phyloP scores from a whole-genome alignment of 2,797 vertebrate genomes.

The Hapalemur alaotrensis region DNA sequence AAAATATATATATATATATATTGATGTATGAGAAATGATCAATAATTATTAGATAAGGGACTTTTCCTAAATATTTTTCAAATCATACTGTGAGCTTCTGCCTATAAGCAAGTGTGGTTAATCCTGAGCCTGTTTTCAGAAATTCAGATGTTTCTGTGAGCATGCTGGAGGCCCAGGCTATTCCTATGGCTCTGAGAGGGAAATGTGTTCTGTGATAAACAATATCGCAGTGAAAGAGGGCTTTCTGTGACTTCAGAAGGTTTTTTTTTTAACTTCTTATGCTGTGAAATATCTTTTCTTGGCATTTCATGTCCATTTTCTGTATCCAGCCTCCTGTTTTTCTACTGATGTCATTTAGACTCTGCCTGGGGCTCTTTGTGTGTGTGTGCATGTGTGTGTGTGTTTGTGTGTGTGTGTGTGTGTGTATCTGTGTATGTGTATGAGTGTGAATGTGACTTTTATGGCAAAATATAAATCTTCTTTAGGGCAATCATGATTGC shows the following conservation, averaged over 20 bases:
- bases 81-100: neutral
- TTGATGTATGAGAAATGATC: neutral
- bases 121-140: neutral
- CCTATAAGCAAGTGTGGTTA: neutral
- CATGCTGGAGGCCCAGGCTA: neutral
- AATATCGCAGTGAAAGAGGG: neutral
- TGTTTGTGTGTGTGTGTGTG: neutral
- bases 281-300: neutral
- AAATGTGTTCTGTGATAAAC: neutral
- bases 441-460: neutral
- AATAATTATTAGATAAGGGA: neutral
- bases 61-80: neutral
- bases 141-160: neutral
- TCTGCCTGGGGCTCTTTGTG: neutral
- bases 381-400: rapidly evolving
- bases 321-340: neutral
- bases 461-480: neutral
- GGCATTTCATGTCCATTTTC: neutral
- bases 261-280: neutral
- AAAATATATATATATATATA: neutral
- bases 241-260: neutral
- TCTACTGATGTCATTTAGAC: neutral
- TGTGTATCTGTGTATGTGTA: neutral
- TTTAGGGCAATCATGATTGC: neutral
- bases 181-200: neutral